phyloP scores from a whole-genome alignment of 1,140 invertebrate species.

The Maconellicoccus hirsutus region DNA sequence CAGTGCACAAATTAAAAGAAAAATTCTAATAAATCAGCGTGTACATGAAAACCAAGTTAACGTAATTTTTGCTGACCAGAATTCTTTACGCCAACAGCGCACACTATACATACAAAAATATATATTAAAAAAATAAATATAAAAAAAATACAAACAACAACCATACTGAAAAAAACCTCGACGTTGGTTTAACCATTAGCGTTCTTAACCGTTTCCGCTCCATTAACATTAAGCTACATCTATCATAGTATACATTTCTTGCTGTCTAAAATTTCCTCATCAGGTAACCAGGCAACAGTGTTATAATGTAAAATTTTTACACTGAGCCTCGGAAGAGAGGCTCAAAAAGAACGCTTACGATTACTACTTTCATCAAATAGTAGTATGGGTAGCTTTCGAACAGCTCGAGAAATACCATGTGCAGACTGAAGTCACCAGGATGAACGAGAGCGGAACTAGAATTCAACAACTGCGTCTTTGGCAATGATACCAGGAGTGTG shows the following conservation, averaged over 20 bases:
- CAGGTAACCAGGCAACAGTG: background rate
- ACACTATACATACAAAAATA: background rate
- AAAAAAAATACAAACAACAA: background rate
- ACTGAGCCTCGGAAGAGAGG: too few species aligned
- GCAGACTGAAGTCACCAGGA: too few species aligned
- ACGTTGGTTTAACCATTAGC: constrained; percentile 13
- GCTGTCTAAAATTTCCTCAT: constrained; percentile 15
- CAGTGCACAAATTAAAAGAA: background rate
- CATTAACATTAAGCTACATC: constrained; percentile 20
- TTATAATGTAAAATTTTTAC: constrained; percentile 11
- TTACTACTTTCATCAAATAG: too few species aligned
- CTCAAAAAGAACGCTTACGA: too few species aligned
- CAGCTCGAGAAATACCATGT: too few species aligned
- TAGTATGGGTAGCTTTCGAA: too few species aligned
- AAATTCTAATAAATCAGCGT: constrained; percentile 8
- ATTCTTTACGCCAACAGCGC: background rate
- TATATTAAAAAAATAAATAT: constrained; percentile 13
- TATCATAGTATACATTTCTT: constrained; percentile 20
- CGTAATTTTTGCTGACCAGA: constrained; percentile 5
- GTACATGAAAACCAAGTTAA: background rate
- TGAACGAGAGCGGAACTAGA: too few species aligned
- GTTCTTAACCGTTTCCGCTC: constrained; percentile 17
- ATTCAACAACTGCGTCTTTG: too few species aligned
- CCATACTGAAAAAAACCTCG: background rate
- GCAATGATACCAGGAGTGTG: too few species aligned